Evolutionary conservation across 2,113 vertebrate genomes (phyloP), one percentile per base, ranked within the genome.

Genomic region (Podarcis cretensis): DNA sequence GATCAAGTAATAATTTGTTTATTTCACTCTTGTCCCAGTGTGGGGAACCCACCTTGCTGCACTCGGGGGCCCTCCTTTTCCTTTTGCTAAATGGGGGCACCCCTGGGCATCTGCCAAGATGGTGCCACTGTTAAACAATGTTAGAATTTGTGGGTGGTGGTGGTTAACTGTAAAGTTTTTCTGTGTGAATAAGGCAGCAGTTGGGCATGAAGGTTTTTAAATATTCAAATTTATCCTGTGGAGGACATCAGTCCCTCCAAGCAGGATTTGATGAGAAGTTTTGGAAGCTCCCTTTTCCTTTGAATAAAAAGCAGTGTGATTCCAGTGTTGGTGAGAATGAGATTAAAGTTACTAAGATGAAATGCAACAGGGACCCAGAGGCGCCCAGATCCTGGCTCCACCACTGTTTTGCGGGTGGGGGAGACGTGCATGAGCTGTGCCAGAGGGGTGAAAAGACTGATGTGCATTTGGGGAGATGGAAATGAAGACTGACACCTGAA

Each of bases 221-320:
- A 32, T 75, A 79, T 13, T 54, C 13, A 27, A 65, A 18, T 48
- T 68, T 0, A 6, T 0, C 75, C 48, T 8, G 12, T 0, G 59
- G 30, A 43, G 18, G 69, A 40, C 68, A 43, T 87, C 87, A 71
- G 27, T 66, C n/a, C 69, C 65, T 68, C 73, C 84, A 74, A 77
- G 57, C 84, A 48, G 75, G 3, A 12, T 30, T 32, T 80, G 71
- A 37, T 32, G 84, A 84, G 8, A 13, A 73, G 86, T 30, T 7
- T 0, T 81, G 63, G 10, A 23, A 68, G 89, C 4, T 88, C 10
- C 0, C 1, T 20, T 79, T 79, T 40, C 43, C 78, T 92, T 93
- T 90, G 80, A 79, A 25, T 71, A 87, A 86, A 80, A 37, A 91
- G 74, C 6, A 3, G 16, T 87, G 2, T 84, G 59, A 3, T 94